phyloP scores from a whole-genome alignment of 2,113 vertebrate genomes.

The Pogona vitticeps region DNA sequence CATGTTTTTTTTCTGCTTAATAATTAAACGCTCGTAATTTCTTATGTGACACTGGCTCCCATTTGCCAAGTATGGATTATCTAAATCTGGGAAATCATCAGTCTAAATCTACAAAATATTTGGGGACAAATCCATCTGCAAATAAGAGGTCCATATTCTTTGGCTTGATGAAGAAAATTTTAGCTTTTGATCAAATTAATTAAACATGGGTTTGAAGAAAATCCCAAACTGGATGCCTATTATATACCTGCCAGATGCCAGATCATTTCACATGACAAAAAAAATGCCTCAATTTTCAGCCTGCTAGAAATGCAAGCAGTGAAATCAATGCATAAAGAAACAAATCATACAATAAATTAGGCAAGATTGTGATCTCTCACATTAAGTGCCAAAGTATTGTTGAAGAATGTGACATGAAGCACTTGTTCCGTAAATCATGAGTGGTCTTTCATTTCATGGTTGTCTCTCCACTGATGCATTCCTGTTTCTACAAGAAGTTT shows the following conservation, averaged over 20 bases:
- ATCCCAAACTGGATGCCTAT: rapidly evolving
- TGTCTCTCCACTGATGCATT: background rate
- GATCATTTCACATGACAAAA: background rate
- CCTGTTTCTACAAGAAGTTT: background rate
- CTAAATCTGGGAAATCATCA: background rate
- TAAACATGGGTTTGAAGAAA: background rate
- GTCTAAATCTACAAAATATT: background rate
- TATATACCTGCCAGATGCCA: background rate
- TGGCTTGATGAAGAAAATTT: background rate
- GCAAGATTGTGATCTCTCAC: background rate
- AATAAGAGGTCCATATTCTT: slow-evolving; percentile 1
- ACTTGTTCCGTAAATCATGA: background rate
- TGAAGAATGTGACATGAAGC: background rate
- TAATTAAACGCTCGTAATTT: slow-evolving; percentile 26
- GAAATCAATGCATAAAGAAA: background rate
- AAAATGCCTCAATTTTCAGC: background rate
- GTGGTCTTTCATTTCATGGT: background rate
- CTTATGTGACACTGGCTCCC: background rate
- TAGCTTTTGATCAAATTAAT: background rate
- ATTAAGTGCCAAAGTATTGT: background rate
- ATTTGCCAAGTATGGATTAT: slow-evolving; percentile 9
- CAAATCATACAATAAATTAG: background rate
- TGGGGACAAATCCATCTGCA: slow-evolving; percentile 3
- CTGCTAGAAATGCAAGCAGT: background rate
- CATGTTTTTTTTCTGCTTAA: background rate